Evolutionary conservation across 2,113 vertebrate species (phyloP), one percentile per base, ranked within the genome.

Genomic region (Ceyx cyanopectus): DNA sequence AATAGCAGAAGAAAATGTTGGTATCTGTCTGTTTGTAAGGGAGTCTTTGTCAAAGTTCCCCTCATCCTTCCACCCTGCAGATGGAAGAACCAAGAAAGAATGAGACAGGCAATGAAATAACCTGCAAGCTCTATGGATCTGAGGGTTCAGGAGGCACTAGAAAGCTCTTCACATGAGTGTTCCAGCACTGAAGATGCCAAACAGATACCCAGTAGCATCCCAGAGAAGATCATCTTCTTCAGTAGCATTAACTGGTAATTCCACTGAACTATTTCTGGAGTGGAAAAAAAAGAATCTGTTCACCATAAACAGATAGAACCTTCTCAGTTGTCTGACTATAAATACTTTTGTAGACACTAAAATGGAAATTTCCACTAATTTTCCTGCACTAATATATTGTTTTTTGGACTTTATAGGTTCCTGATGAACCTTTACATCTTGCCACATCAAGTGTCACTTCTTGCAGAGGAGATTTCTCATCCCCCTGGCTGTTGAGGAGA

Each of bases 1-100:
- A 94, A 91, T 17, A 80, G 45, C 45, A 85, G 62, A 74, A 60
- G 29, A 92, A 85, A 69, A 90, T 30, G 82, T 74, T 82, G 68
- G 34, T 84, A 76, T 41, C 23, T 65, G 16, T 30, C 13, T 81
- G 27, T 7, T 86, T 81, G 90, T 66, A 79, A 87, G 30, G 27
- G 13, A 22, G 24, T 93, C 66, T 62, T 51, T 92, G 30, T 89
- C 78, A 73, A 92, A 89, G 57, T 72, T 50, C 37, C 37, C 15
- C 26, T 16, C 6, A 4, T 62, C 51, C 30, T 92, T 81, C 30
- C 56, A 63, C 56, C 75, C 79, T 62, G 20, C 50, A 84, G 19
- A 58, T 14, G 14, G 56, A 80, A 76, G 58, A 68, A 21, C 22
- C 1, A 70, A 83, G 77, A 66, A 73, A 7, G 7, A 73, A 32